phyloP scores from a whole-genome alignment of 1,140 invertebrate genomes.

The Chionoecetes opilio region DNA sequence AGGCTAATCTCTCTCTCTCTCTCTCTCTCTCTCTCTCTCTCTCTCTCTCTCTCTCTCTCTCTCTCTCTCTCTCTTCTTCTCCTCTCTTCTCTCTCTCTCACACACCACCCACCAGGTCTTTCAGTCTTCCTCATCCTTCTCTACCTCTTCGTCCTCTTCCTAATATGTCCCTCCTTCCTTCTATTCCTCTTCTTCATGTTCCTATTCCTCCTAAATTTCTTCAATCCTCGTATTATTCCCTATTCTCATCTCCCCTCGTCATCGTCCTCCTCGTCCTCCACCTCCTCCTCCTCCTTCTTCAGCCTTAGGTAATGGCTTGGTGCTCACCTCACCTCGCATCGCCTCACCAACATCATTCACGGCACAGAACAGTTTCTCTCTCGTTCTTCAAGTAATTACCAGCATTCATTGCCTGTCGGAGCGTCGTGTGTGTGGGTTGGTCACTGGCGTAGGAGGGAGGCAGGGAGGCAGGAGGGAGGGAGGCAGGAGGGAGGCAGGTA shows the following conservation, averaged over 20 bases:
- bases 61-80: constrained; percentile 37
- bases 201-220: background rate
- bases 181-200: background rate
- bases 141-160: background rate
- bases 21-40: constrained; percentile 45
- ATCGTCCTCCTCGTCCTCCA: background rate
- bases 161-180: background rate
- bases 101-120: background rate
- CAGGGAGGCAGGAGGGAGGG: too few species aligned
- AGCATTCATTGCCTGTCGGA: constrained; percentile 2
- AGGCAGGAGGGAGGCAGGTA: too few species aligned
- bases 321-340: background rate
- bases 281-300: background rate
- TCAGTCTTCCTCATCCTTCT: background rate
- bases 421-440: background rate
- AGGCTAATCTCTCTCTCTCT: constrained; percentile 31
- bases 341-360: background rate
- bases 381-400: constrained; percentile 21
- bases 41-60: constrained; percentile 42
- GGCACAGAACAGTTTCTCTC: background rate
- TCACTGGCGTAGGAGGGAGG: background rate
- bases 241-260: background rate
- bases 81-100: background rate
- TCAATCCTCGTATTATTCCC: too few species aligned
- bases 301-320: background rate